Conservation (phyloP, 2,888 invertebrate species). For the Tipula unca region DNA sequence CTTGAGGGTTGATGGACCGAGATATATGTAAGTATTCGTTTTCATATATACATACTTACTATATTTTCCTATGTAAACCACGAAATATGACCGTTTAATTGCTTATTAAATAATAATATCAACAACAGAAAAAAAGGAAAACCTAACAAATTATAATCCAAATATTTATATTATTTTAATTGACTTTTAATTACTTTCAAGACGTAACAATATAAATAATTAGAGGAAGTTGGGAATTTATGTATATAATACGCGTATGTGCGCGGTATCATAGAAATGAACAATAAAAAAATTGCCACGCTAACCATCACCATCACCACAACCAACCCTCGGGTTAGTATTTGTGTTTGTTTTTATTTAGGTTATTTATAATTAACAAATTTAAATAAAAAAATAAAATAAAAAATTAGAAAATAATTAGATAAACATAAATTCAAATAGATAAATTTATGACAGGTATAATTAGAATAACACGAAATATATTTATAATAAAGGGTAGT, state of each 20-base stretch:
- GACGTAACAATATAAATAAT: constrained; percentile 14
- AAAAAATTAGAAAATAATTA: neutral
- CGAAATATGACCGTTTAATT: neutral
- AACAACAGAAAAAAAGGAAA: neutral
- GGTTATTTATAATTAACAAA: neutral
- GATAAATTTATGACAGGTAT: neutral
- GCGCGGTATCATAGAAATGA: neutral
- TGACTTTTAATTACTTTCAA: constrained; percentile 8
- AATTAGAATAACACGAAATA: neutral
- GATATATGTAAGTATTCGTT: neutral
- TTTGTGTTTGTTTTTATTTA: neutral
- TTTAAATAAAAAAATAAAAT: constrained; percentile 9
- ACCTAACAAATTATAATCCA: neutral
- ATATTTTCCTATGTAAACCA: neutral
- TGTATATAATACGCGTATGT: neutral
- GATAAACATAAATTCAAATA: neutral
- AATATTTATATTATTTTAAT: neutral
- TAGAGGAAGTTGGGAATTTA: neutral
- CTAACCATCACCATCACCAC: neutral
- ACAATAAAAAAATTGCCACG: neutral
- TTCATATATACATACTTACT: neutral
- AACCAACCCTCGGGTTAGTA: neutral
- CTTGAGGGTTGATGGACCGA: neutral
- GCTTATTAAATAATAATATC: neutral
- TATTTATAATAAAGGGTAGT: neutral